Percentiles rank a stretch among this genome's conserved stretches.
Evolutionary conservation across 2,113 vertebrate genomes (phyloP).

Genomic region (Rostratula benghalensis): DNA sequence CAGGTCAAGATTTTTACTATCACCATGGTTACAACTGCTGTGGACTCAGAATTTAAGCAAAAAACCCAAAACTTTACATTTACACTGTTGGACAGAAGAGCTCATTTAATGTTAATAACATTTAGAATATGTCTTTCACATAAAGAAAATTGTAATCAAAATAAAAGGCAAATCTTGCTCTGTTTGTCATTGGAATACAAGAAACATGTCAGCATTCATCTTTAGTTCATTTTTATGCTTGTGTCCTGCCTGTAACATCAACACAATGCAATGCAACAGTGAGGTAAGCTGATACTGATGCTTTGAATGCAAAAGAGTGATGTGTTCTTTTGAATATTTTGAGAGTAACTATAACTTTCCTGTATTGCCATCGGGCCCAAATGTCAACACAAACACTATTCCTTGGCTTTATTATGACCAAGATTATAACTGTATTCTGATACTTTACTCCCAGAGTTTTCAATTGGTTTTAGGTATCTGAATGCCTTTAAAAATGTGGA

Average conservation of each 20-base stretch:
- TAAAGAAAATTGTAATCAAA: neutral
- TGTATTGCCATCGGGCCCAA: neutral
- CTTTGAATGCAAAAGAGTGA: neutral
- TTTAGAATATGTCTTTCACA: neutral
- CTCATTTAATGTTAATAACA: neutral
- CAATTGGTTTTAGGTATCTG: neutral
- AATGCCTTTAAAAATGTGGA: neutral
- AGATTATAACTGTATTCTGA: neutral
- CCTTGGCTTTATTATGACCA: neutral
- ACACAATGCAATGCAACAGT: neutral
- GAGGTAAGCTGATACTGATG: neutral
- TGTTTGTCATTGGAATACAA: neutral
- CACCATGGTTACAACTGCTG: constrained; percentile 39
- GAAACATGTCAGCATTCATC: neutral
- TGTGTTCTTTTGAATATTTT: neutral
- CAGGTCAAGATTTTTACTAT: neutral
- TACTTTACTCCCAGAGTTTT: neutral
- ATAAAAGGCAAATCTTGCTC: neutral
- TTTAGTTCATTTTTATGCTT: neutral
- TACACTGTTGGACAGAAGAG: neutral
- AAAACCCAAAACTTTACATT: neutral
- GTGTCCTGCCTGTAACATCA: neutral
- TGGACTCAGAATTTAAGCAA: neutral
- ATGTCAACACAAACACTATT: neutral
- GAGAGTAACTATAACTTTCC: neutral